Evolutionary conservation across 2,797 vertebrate species (phyloP).

Genomic region (Harpagifer antarcticus): DNA sequence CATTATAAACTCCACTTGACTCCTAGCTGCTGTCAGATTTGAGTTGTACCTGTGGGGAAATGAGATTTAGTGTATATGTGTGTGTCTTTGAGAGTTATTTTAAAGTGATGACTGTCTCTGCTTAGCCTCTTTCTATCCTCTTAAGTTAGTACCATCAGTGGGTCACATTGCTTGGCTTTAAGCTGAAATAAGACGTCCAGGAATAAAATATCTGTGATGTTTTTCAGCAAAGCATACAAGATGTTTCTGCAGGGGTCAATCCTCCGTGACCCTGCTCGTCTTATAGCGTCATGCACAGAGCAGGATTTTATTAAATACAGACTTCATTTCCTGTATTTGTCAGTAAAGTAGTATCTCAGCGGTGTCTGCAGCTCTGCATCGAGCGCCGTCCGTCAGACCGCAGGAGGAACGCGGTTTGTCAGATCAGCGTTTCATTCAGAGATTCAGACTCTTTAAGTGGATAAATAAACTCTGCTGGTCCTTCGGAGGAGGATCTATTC

Average conservation of each 20-base stretch:
- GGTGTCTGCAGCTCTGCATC: conserved; percentile 27
- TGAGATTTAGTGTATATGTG: too few species aligned
- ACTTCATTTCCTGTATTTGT: background rate
- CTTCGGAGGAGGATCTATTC: too few species aligned
- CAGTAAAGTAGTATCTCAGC: background rate
- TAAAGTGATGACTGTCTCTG: conserved; percentile 23
- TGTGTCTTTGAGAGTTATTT: too few species aligned
- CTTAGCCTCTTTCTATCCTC: conserved; percentile 54
- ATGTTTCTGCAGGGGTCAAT: conserved; percentile 31
- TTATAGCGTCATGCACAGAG: background rate
- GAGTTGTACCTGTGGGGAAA: too few species aligned
- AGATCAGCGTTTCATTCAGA: conserved; percentile 22
- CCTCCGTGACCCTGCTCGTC: background rate
- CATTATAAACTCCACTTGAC: too few species aligned
- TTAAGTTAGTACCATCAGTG: conserved; percentile 56
- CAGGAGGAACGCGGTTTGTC: conserved; percentile 23
- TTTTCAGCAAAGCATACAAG: conserved; percentile 36
- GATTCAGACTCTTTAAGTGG: background rate
- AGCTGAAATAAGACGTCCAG: conserved; percentile 63
- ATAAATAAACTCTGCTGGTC: conserved; percentile 3
- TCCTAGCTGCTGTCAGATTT: too few species aligned
- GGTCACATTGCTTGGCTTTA: conserved; percentile 57
- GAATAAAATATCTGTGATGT: conserved; percentile 41
- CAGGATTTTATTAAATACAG: background rate
- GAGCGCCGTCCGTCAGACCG: conserved; percentile 49